Evolutionary conservation across 2,797 vertebrate genomes (phyloP).

Genomic region (Pampus argenteus): DNA sequence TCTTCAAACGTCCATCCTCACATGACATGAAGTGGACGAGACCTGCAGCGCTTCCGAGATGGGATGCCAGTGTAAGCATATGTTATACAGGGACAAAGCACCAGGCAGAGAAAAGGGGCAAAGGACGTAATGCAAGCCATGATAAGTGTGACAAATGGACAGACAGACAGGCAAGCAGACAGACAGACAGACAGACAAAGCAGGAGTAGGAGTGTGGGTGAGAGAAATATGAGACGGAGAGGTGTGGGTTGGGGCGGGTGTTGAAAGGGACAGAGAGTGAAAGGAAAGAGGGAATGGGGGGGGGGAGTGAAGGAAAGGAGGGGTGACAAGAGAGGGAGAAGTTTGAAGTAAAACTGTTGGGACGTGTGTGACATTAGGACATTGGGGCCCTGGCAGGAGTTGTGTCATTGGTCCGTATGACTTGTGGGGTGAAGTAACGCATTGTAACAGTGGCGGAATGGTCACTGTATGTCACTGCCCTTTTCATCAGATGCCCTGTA

Average conservation of each 20-base stretch:
- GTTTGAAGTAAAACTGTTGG: conserved; percentile 81
- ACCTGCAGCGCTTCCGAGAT: conserved; percentile 60
- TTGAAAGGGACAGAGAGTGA: conserved; percentile 67
- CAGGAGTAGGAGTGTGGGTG: conserved; percentile 37
- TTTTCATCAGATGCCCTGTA: conserved; percentile 73
- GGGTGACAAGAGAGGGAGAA: conserved; percentile 58
- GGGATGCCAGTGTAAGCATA: conserved; percentile 69
- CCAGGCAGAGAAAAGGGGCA: conserved; percentile 28
- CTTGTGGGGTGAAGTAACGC: conserved; percentile 76
- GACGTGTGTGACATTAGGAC: conserved; percentile 85
- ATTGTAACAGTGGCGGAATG: conserved; percentile 79
- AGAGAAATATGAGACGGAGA: conserved; percentile 43
- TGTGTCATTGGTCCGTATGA: conserved; percentile 80
- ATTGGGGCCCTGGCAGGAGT: conserved; percentile 75
- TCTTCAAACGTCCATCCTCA: conserved; percentile 79
- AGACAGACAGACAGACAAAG: conserved; percentile 20
- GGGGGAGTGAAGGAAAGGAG: conserved; percentile 32
- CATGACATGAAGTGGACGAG: conserved; percentile 70
- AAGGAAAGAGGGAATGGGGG: conserved; percentile 52
- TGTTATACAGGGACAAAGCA: conserved; percentile 61
- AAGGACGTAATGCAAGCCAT: conserved; percentile 40
- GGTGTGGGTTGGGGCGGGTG: conserved; percentile 43
- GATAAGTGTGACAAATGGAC: conserved; percentile 40
- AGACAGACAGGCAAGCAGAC: conserved; percentile 28
- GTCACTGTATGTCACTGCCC: conserved; percentile 82